Evolutionary conservation across 2,797 vertebrate genomes (phyloP), one percentile per base, ranked within the genome.

Genomic region (Erethizon dorsatum): DNA sequence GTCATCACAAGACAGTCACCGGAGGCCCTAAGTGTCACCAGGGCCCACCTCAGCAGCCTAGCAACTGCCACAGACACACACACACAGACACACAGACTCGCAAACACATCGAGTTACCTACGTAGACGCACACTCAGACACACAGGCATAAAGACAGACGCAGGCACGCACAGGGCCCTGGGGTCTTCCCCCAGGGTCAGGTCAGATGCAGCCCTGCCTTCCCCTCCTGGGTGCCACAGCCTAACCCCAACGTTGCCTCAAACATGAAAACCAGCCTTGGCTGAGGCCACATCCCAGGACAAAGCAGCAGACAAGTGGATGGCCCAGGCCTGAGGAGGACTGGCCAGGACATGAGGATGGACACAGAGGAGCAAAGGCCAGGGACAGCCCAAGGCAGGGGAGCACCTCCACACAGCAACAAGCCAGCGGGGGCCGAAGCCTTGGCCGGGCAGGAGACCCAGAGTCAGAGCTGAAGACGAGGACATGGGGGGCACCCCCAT

Each of bases 391-490:
- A 73, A 9, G 57, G 57, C 65, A 41, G 82, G n/a, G 45, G 37
- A 37, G 91, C 28, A 24, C n/a, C 37, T 33, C 50, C 73, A 18
- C 41, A 28, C 0, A 2, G 52, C 88, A 57, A 7, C 20, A 24
- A 61, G 50, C 52, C 26, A 11, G 59, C 0, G 2, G n/a, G 56
- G 11, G 31, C 45, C 0, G 0, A 6, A 52, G 79, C 5, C 75
- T 37, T 63, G 28, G 24, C 56, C 11, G 41, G 26, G 71, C 14
- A 31, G 63, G 31, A 61, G 52, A 37, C n/a, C 56, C 59, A 10
- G 45, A 37, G 26, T 4, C 47, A 33, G 12, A 2, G 1, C 18
- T 6, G 0, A 22, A 28, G n/a, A 52, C 0, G 33, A 28, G n/a
- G 65, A 75, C 2, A 6, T 3, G 3, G n/a, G 1, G 41, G 11